Evolutionary conservation across 2,113 vertebrate genomes (phyloP).

Genomic region (Siniperca knerii): DNA sequence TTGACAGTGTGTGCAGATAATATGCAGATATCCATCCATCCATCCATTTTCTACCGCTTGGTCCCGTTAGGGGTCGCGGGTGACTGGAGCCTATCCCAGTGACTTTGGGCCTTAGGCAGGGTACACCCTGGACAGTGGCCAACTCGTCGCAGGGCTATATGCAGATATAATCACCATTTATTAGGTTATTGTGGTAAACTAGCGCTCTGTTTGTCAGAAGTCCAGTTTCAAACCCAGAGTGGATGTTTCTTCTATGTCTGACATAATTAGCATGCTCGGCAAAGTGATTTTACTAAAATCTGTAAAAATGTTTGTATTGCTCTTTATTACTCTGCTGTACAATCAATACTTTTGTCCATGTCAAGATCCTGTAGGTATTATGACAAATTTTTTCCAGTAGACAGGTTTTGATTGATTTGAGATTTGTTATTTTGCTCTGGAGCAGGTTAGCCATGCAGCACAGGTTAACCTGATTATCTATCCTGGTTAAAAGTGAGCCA

Average conservation of each 20-base stretch:
- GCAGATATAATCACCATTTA: neutral
- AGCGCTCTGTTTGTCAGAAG: neutral
- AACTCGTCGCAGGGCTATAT: too few relatives aligned
- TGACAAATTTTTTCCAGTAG: neutral
- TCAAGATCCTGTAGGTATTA: neutral
- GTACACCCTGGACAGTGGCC: too few relatives aligned
- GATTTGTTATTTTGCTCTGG: neutral
- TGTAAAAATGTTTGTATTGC: neutral
- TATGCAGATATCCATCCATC: neutral
- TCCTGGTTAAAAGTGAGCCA: neutral
- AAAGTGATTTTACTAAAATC: neutral
- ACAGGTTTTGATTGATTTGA: neutral
- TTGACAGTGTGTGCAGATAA: too few relatives aligned
- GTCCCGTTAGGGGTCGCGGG: too few relatives aligned
- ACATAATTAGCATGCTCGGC: neutral
- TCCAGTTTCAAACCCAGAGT: neutral
- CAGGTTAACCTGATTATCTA: neutral
- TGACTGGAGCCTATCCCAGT: too few relatives aligned
- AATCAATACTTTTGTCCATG: neutral
- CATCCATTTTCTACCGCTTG: too few relatives aligned
- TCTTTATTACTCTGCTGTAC: neutral
- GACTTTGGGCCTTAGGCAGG: too few relatives aligned
- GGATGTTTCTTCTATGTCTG: neutral
- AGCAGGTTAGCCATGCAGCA: neutral
- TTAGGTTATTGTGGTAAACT: neutral